Conservation (phyloP, 2,888 invertebrate species). For the Tholera decimalis region DNA sequence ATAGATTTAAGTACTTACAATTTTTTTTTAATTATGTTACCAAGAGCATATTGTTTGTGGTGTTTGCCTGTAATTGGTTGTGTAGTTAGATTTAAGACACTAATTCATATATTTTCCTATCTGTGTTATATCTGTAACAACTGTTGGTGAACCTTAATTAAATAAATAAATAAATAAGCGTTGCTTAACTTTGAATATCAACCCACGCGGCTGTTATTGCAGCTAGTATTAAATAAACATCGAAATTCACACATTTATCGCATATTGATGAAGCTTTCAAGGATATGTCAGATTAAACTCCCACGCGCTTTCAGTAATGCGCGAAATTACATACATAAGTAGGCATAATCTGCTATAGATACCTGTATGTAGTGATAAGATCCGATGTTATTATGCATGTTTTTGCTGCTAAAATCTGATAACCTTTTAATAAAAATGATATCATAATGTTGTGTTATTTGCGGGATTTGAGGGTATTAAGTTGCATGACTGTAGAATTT, state of each 20-base stretch:
- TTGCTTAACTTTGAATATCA: too few species aligned
- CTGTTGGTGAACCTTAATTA: too few species aligned
- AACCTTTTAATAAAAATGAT: constrained; percentile 34
- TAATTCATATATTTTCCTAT: too few species aligned
- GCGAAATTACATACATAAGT: constrained; percentile 38
- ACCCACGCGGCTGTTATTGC: too few species aligned
- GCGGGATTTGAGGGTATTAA: background rate
- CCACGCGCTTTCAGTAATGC: constrained; percentile 23
- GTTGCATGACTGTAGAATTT: too few species aligned
- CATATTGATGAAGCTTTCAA: constrained; percentile 41
- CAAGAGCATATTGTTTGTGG: too few species aligned
- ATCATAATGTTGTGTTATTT: constrained; percentile 15
- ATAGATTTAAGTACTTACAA: too few species aligned
- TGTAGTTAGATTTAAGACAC: too few species aligned
- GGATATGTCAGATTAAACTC: constrained; percentile 24
- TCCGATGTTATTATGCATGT: constrained; percentile 35
- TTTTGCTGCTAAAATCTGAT: constrained; percentile 46
- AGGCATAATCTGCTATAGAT: constrained; percentile 32
- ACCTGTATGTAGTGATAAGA: constrained; percentile 26
- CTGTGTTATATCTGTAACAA: too few species aligned
- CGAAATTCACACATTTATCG: constrained; percentile 1
- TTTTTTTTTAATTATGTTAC: too few species aligned
- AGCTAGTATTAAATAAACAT: constrained; percentile 8
- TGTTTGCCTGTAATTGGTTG: too few species aligned
- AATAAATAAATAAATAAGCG: too few species aligned